Percentiles rank a stretch among this genome's conserved stretches.
These are phyloP conservation scores for Stictonetta naevosa DNA, from an alignment of 2,113 vertebrate genomes.

Conservation along the genomic window DNA sequence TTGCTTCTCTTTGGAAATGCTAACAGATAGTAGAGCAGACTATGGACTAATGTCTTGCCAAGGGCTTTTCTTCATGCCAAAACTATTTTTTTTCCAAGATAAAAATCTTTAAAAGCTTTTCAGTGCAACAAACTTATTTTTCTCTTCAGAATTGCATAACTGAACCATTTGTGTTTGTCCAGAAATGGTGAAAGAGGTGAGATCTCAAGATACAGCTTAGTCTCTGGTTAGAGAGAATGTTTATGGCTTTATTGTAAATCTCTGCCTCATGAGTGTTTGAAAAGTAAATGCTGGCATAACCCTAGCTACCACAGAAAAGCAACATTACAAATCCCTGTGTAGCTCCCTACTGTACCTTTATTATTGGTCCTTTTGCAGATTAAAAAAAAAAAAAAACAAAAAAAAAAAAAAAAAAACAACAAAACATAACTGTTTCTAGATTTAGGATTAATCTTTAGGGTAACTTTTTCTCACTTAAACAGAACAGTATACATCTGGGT, in stretches of 20 bases:
- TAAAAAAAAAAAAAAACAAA: no score
- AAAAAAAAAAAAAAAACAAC: no score
- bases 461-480: neutral
- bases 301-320: neutral
- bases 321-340: neutral
- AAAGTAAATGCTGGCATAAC: neutral
- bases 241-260: neutral
- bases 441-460: neutral
- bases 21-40: neutral
- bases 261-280: neutral
- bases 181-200: neutral
- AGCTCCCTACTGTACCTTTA: neutral
- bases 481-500: neutral
- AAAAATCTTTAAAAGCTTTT: neutral
- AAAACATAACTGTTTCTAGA: constrained; percentile 4
- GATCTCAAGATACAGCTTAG: neutral
- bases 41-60: neutral
- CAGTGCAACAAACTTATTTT: neutral
- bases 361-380: neutral
- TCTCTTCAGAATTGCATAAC: neutral
- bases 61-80: neutral
- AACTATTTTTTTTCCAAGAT: neutral
- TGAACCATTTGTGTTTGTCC: neutral
- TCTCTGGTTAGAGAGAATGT: neutral
- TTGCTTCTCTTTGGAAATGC: constrained; percentile 21